These are phyloP conservation scores for Alcedo quadribrachys DNA, from an alignment of 2,797 vertebrate genomes.

Conservation along the genomic window DNA sequence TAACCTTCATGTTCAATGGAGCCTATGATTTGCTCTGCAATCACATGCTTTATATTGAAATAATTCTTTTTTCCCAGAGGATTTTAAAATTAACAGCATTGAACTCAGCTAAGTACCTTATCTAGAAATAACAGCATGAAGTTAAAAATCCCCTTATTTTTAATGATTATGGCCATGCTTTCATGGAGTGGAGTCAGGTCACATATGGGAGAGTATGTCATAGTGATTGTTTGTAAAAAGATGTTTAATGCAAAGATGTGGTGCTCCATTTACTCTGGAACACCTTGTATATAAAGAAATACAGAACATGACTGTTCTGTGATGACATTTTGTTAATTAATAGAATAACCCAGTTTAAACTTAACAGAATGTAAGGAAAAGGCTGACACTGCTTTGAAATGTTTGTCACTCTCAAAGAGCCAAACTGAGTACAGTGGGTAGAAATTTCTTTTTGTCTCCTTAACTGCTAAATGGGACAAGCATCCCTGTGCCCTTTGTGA, in stretches of 20 bases:
- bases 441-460: neutral
- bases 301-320: neutral
- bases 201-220: neutral
- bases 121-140: constrained; percentile 34
- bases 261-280: neutral
- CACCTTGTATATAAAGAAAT: neutral
- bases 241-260: neutral
- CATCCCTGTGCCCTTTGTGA: neutral
- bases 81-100: constrained; percentile 47
- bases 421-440: neutral
- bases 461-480: neutral
- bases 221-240: neutral
- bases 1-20: constrained; percentile 42
- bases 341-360: neutral
- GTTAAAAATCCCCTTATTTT: constrained; percentile 31
- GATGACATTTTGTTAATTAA: neutral
- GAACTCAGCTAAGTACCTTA: constrained; percentile 56
- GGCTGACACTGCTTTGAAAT: neutral
- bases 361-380: neutral
- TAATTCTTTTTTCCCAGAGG: constrained; percentile 50
- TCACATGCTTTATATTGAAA: constrained; percentile 66
- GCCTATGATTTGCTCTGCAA: constrained; percentile 35
- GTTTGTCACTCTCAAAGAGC: neutral
- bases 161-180: neutral
- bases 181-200: neutral